Conservation (phyloP, 2,113 vertebrate species). For the Gallinago undulata region DNA sequence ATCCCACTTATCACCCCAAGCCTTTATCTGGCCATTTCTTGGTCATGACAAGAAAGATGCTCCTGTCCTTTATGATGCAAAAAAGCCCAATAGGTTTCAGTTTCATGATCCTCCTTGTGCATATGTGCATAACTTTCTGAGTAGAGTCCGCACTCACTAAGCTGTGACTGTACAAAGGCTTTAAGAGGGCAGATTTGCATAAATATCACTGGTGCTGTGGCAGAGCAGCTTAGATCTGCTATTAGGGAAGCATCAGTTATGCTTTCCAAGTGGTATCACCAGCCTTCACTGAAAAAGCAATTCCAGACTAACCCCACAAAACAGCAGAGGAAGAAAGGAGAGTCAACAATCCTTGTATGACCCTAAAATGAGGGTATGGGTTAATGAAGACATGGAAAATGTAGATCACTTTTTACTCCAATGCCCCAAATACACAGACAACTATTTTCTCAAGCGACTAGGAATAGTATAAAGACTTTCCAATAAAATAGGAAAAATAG, state of each 20-base stretch:
- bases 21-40: neutral
- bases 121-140: neutral
- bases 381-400: constrained; percentile 23
- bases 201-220: neutral
- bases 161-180: neutral
- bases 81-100: neutral
- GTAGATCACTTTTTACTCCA: neutral
- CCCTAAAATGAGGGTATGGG: neutral
- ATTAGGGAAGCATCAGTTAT: neutral
- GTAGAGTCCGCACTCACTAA: neutral
- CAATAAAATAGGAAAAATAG: neutral
- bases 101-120: neutral
- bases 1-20: neutral
- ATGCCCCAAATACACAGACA: neutral
- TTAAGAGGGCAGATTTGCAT: neutral
- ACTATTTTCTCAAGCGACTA: constrained; percentile 32
- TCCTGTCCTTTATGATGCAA: neutral
- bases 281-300: neutral
- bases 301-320: neutral
- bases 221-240: neutral
- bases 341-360: neutral
- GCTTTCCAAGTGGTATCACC: neutral
- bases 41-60: neutral
- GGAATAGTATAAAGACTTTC: neutral
- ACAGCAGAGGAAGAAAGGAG: neutral